Percentiles rank a stretch among this genome's conserved stretches.
phyloP scores from a whole-genome alignment of 2,797 vertebrate genomes.

The Gallirallus australis region DNA sequence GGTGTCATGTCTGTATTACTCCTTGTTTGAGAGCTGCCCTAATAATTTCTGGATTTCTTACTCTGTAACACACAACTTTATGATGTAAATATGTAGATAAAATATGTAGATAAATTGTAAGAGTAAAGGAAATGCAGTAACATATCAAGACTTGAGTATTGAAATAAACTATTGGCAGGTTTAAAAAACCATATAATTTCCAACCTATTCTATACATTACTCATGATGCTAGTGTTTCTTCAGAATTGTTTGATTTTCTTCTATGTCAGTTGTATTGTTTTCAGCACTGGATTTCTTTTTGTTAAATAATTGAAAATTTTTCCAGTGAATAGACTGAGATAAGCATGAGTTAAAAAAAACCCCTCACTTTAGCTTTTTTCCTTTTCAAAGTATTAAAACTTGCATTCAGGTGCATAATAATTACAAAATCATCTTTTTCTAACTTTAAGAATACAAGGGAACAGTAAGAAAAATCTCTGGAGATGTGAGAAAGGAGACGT shows the following conservation, averaged over 20 bases:
- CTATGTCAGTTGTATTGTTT: not conserved
- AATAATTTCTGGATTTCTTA: not conserved
- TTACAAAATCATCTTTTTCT: not conserved
- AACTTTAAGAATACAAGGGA: not conserved
- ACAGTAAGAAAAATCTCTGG: conserved; percentile 6
- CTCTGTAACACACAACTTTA: not conserved
- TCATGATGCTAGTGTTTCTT: not conserved
- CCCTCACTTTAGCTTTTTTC: not conserved
- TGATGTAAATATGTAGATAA: not conserved
- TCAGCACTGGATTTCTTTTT: not conserved
- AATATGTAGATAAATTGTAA: not conserved
- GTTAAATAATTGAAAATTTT: not conserved
- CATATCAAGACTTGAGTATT: not conserved
- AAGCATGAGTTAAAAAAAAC: not conserved
- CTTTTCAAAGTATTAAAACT: not conserved
- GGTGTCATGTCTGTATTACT: not conserved
- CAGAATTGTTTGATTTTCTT: not conserved
- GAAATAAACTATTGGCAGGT: not conserved
- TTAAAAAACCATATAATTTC: not conserved
- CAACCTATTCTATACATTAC: not conserved
- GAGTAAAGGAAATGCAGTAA: not conserved
- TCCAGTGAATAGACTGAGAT: not conserved
- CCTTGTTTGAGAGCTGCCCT: not conserved
- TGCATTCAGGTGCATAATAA: not conserved
- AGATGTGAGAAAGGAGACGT: not conserved